Evolutionary conservation across 2,888 invertebrate species (phyloP), one percentile per base, ranked within the genome.

Genomic region (Copidosoma aretas): DNA sequence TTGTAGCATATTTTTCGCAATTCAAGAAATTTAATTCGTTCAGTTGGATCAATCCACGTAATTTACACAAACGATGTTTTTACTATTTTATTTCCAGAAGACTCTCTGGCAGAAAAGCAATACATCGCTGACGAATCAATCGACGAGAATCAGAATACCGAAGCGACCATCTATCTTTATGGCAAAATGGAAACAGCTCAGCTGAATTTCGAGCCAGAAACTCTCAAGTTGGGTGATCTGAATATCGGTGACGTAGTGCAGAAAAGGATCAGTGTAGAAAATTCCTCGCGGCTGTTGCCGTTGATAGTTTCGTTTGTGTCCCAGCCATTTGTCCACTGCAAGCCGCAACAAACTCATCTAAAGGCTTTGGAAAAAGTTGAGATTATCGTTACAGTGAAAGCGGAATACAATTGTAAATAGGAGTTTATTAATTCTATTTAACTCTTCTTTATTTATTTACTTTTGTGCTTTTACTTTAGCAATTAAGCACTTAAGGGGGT

Each of bases 91-190:
- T 52, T 52, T 22, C 52, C 22, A 19, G 21, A 52, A 14, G 52
- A 52, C 15, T 24, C 25, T 17, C 14, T 25, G 22, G 54, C 15
- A 12, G 43, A 54, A 54, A 19, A 63, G 17, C 25, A 54, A 8
- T 53, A 62, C 3, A 19, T 17, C 12, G 1, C 10, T 49, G 21
- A 12, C 14, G 43, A 17, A n/a, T 41, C 17, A 22, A 57, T 17
- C 17, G 25, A n/a, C 32, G 15, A 46, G 43, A 14, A 46, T 3
- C 3, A 2, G 8, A 46, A 3, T 17, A 15, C 43, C 43, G 81
- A 85, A 53, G 85, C 87, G 1, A 83, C 87, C 63, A 84, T 88
- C 66, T 88, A 88, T 70, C 81, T 90, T 22, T 86, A 88, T 75
- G 89, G 89, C 0, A 85, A 87, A 77, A 86, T 85, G 67, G 88